phyloP scores from a whole-genome alignment of 2,797 vertebrate genomes.

The Prunella strophiata region DNA sequence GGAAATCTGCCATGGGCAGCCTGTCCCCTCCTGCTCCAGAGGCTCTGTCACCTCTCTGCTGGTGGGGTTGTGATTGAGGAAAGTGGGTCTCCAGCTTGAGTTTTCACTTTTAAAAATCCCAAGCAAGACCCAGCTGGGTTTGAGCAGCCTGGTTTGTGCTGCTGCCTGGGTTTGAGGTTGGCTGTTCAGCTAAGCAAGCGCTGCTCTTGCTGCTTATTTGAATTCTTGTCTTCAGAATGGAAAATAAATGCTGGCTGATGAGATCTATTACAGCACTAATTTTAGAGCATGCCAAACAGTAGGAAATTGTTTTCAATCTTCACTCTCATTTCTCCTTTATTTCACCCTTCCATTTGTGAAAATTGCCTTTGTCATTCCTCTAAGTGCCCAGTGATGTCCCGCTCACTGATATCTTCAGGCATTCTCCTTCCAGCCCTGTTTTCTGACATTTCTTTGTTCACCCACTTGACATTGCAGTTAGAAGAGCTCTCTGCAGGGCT shows the following conservation, averaged over 20 bases:
- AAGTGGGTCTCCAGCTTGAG: neutral
- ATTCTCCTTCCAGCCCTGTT: neutral
- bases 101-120: neutral
- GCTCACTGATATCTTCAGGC: neutral
- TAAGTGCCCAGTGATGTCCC: neutral
- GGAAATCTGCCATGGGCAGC: neutral
- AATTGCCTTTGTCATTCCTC: neutral
- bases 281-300: constrained; percentile 49
- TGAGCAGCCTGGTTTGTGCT: neutral
- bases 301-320: constrained; percentile 36
- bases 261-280: constrained; percentile 54
- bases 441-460: neutral
- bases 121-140: neutral
- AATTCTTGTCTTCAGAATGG: constrained; percentile 46
- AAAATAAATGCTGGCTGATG: constrained; percentile 56
- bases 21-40: neutral
- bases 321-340: constrained; percentile 10
- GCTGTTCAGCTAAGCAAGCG: neutral
- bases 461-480: neutral
- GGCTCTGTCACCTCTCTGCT: neutral
- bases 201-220: constrained; percentile 34
- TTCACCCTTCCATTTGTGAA: neutral
- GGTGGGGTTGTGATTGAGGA: no score
- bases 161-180: neutral
- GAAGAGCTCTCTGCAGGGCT: neutral